Evolutionary conservation across 2,888 invertebrate genomes (phyloP), one percentile per base, ranked within the genome.

Genomic region (Melinaea marsaeus): DNA sequence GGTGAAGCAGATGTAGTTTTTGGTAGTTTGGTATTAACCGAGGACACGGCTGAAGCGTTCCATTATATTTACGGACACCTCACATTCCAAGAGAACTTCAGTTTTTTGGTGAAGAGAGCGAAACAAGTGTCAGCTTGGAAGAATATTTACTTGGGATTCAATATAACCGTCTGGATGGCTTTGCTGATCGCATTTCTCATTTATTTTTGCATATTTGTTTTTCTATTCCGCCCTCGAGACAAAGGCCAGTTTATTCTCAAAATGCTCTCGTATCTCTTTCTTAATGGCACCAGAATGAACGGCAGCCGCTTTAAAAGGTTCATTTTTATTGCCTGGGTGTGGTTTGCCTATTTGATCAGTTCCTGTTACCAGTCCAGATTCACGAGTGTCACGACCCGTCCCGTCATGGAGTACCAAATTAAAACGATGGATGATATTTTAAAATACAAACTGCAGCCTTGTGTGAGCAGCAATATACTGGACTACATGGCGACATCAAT

Each of bases 261-360:
- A 22, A 71, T 83, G 68, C 71, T 75, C 13, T 77, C 77, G 13
- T 75, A 71, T 48, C 63, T 84, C 1, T 68, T 84, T 13, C 64
- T 71, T 34, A 79, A 78, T 42, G 69, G 78, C 13, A 71, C 68
- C 45, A 66, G 56, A 7, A 69, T 78, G 11, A 65, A 63, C 3
- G 69, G 72, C 2, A 69, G 69, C 4, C 66, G 62, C 54, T 69
- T 65, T 5, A 56, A 72, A 0, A 77, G 73, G 62, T 74, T 61
- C 2, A 63, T 78, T 2, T 67, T 83, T 2, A 72, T 81, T 7
- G 60, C 72, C 6, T 85, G 85, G 85, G 67, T 84, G 4, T 73
- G 77, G 73, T 85, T 80, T 58, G 74, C 80, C 0, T 81, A 75
- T 62, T 64, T 84, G 0, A 72, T 84, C 2, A 79, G 77, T 57